Percentiles rank a stretch among this genome's conserved stretches.
Conservation (phyloP, 2,888 invertebrate species). For the Tinea semifulvella region DNA sequence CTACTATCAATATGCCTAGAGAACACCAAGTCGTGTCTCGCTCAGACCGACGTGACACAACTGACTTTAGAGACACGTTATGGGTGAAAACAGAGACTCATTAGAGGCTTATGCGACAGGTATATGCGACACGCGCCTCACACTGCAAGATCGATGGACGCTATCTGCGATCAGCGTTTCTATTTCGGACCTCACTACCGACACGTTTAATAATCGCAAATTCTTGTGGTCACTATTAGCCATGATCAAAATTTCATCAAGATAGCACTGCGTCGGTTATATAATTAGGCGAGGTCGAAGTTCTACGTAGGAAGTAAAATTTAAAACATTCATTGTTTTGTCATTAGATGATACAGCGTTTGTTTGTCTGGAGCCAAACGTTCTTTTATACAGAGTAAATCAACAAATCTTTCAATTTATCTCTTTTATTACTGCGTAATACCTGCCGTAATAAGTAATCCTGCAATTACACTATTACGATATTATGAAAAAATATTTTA, state of each 20-base stretch:
- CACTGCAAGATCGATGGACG: conserved; percentile 28
- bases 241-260: not conserved
- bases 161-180: conserved; percentile 24
- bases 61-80: conserved; percentile 28
- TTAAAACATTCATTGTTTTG: not conserved
- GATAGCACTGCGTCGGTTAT: not conserved
- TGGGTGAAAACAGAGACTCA: conserved; percentile 45
- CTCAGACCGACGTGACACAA: conserved; percentile 26
- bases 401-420: not conserved
- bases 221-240: not conserved
- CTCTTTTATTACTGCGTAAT: too few species aligned
- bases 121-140: conserved; percentile 29
- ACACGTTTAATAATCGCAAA: conserved; percentile 5
- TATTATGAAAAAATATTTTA: too few species aligned
- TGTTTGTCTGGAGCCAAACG: not conserved
- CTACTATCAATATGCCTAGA: conserved; percentile 41
- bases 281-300: not conserved
- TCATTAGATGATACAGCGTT: conserved; percentile 6
- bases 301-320: not conserved
- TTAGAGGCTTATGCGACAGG: conserved; percentile 42
- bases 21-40: not conserved
- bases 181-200: conserved; percentile 8
- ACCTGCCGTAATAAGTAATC: too few species aligned
- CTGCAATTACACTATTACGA: too few species aligned
- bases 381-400: not conserved